Percentiles rank a stretch among this genome's conserved stretches.
Evolutionary conservation across 2,797 vertebrate genomes (phyloP).

Genomic region (Odontamblyopus rebecca): DNA sequence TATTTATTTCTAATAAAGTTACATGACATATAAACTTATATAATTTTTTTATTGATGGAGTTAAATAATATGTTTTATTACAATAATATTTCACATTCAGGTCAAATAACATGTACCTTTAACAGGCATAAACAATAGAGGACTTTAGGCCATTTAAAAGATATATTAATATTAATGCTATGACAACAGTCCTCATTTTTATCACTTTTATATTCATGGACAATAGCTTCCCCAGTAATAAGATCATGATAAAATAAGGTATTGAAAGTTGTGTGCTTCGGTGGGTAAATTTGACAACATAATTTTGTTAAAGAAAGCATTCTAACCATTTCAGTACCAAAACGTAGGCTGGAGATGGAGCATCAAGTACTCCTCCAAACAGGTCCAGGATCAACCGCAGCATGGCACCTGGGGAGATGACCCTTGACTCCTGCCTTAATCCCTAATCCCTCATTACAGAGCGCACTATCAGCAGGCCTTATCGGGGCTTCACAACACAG

Average conservation of each 20-base stretch:
- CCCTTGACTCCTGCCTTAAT: conserved; percentile 60
- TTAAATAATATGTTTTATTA: background rate
- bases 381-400: conserved; percentile 50
- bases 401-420: conserved; percentile 57
- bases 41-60: background rate
- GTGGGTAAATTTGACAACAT: no score
- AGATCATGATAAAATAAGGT: background rate
- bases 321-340: background rate
- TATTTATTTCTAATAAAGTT: background rate
- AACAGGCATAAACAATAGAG: background rate
- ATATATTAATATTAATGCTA: no score
- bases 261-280: no score
- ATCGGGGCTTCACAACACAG: conserved; percentile 60
- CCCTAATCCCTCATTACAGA: conserved; percentile 72
- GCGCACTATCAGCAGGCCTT: conserved; percentile 55
- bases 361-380: conserved; percentile 21
- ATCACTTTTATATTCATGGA: background rate
- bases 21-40: background rate
- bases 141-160: background rate
- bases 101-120: no score
- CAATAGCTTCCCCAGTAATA: background rate
- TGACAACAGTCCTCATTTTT: no score
- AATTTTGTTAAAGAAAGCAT: no score
- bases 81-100: no score
- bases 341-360: background rate